These are phyloP conservation scores for Venturia canescens DNA, from an alignment of 1,140 invertebrate genomes.

Conservation along the genomic window DNA sequence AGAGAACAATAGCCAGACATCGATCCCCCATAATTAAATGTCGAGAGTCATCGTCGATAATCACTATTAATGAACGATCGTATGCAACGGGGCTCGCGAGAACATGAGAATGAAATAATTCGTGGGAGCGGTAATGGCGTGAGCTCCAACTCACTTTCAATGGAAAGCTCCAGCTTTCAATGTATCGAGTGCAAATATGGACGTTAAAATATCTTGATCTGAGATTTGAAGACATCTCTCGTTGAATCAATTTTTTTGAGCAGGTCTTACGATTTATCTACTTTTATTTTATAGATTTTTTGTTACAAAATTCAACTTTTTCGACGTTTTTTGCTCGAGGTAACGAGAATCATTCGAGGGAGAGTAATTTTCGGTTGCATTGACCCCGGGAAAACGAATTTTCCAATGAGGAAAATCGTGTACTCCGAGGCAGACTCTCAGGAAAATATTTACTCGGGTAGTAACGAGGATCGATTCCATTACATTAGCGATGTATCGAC, in stretches of 20 bases:
- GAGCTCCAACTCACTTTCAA: neutral
- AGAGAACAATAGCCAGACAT: conserved; percentile 20
- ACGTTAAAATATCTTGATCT: too few relatives aligned
- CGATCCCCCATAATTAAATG: conserved; percentile 20
- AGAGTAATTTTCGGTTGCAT: too few relatives aligned
- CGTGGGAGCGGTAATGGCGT: neutral
- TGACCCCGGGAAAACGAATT: neutral
- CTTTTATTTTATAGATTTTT: too few relatives aligned
- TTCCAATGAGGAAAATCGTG: neutral
- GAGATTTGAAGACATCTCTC: too few relatives aligned
- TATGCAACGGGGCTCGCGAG: neutral
- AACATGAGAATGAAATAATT: neutral
- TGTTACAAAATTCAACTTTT: too few relatives aligned
- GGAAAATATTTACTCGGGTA: neutral
- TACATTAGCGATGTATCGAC: neutral
- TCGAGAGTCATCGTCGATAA: conserved; percentile 16
- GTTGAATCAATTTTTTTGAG: too few relatives aligned
- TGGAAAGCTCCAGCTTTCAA: too few relatives aligned
- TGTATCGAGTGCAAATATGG: too few relatives aligned
- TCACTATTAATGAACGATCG: conserved; percentile 15
- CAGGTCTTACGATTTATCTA: too few relatives aligned
- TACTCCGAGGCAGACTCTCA: neutral
- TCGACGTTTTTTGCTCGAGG: too few relatives aligned
- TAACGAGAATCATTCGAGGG: too few relatives aligned
- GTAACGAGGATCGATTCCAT: neutral